Percentiles rank a stretch among this genome's conserved stretches.
These are phyloP conservation scores for Drosophila emarginata DNA, from an alignment of 2,888 invertebrate species.

Conservation along the genomic window DNA sequence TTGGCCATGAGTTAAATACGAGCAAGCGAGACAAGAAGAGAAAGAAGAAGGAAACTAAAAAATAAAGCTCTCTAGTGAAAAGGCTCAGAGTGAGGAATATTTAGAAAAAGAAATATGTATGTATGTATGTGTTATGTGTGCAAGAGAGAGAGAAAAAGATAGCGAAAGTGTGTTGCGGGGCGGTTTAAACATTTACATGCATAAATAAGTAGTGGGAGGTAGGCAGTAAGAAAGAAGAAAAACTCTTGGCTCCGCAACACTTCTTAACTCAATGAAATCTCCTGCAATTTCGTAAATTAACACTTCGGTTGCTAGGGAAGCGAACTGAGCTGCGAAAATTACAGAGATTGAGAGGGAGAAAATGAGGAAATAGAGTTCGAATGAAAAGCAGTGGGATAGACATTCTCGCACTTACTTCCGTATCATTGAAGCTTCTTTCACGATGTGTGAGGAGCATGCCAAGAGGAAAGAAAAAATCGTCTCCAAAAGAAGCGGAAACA, in stretches of 20 bases:
- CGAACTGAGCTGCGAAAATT: constrained; percentile 52
- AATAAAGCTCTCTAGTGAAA: constrained; percentile 60
- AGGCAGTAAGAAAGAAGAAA: neutral
- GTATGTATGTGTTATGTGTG: constrained; percentile 20
- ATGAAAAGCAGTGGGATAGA: constrained; percentile 36
- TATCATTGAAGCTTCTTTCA: constrained; percentile 57
- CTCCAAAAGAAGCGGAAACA: constrained; percentile 67
- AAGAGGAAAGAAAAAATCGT: constrained; percentile 47
- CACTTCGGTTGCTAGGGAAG: constrained; percentile 54
- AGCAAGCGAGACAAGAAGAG: constrained; percentile 1
- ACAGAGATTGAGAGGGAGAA: constrained; percentile 16
- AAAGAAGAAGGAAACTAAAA: constrained; percentile 43
- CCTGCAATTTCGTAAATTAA: constrained; percentile 76
- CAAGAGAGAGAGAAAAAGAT: neutral
- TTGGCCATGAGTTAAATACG: constrained; percentile 47
- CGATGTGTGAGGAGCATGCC: constrained; percentile 44
- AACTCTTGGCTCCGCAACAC: constrained; percentile 31
- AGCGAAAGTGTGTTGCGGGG: neutral
- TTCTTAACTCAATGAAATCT: constrained; percentile 78
- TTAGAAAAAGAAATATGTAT: constrained; percentile 52
- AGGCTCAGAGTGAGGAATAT: constrained; percentile 51
- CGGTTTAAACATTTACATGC: constrained; percentile 64
- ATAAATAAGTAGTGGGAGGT: constrained; percentile 60
- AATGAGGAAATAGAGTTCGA: neutral
- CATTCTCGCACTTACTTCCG: constrained; percentile 71